Conservation (phyloP, 2,797 vertebrate genomes). For the Bucorvus abyssinicus region DNA sequence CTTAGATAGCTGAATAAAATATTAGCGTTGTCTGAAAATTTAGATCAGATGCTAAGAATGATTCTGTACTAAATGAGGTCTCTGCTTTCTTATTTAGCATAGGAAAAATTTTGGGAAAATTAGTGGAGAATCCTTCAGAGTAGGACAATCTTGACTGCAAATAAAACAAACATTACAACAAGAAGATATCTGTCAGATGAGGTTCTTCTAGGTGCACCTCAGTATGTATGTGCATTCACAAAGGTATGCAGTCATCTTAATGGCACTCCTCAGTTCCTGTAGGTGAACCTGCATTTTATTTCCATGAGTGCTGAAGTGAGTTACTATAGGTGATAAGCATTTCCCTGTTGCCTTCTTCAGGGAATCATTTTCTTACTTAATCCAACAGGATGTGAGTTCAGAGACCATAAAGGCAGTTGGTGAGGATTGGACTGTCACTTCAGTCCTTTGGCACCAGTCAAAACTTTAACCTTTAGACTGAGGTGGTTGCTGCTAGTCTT, state of each 20-base stretch:
- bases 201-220: background rate
- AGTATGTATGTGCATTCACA: background rate
- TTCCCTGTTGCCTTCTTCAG: background rate
- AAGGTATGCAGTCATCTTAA: background rate
- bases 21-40: background rate
- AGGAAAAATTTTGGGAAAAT: background rate
- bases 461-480: background rate
- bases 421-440: background rate
- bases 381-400: background rate
- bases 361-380: background rate
- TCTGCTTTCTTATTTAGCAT: background rate
- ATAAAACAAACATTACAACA: background rate
- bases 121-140: background rate
- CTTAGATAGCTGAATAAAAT: background rate
- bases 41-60: background rate
- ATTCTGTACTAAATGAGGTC: background rate
- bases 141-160: background rate
- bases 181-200: background rate
- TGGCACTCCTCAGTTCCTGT: background rate
- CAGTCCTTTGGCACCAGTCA: background rate
- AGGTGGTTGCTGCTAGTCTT: background rate
- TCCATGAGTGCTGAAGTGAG: background rate
- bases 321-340: background rate
- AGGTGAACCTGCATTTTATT: background rate
- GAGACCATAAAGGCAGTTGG: background rate